Conservation (phyloP, 1,140 invertebrate genomes). For the Linepithema humile region DNA sequence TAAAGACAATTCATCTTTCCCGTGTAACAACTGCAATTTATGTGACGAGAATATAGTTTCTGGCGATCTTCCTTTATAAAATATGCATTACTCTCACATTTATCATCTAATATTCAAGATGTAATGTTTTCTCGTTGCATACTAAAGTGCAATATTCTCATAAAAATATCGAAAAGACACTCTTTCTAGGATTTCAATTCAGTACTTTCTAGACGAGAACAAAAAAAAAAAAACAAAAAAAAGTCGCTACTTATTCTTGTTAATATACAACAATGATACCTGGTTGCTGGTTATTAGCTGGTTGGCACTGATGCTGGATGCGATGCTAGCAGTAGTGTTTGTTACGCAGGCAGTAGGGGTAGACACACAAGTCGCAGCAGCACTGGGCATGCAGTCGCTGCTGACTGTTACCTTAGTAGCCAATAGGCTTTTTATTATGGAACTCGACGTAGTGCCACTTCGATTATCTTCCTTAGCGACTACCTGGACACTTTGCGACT, state of each 20-base stretch:
- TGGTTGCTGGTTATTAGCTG: constrained; percentile 84
- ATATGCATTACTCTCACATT: not conserved
- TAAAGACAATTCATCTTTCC: too few species aligned
- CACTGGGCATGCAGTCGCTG: constrained; percentile 86
- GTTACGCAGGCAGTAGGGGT: constrained; percentile 84
- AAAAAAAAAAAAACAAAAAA: constrained; percentile 28
- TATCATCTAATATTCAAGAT: not conserved
- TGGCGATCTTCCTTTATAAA: not conserved
- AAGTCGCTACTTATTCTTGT: constrained; percentile 67
- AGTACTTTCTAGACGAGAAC: not conserved
- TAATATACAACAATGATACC: constrained; percentile 81
- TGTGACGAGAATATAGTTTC: too few species aligned
- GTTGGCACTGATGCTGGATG: constrained; percentile 85
- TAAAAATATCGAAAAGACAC: not conserved
- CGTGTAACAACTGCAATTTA: too few species aligned
- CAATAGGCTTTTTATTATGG: constrained; percentile 93
- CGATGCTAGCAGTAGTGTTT: constrained; percentile 84
- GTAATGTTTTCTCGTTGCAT: not conserved
- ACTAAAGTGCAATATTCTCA: not conserved
- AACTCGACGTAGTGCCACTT: constrained; percentile 84
- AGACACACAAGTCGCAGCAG: constrained; percentile 83
- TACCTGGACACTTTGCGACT: constrained; percentile 77
- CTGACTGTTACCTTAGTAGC: constrained; percentile 92
- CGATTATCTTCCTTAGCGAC: constrained; percentile 80
- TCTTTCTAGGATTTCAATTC: not conserved